Evolutionary conservation across 2,888 invertebrate genomes (phyloP).

Genomic region (Ametastegia equiseti): DNA sequence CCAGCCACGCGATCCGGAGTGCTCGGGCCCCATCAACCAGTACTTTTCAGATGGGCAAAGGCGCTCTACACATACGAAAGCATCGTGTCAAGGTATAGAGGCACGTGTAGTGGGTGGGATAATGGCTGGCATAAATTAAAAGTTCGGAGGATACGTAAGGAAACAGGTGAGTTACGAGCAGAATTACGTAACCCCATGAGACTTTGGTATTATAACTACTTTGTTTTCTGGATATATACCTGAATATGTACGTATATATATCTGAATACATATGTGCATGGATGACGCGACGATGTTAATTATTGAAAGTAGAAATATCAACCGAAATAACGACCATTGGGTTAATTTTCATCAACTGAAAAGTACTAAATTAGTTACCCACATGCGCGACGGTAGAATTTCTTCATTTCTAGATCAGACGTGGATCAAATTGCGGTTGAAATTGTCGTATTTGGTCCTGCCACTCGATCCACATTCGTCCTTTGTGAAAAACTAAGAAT

Average conservation of each 20-base stretch:
- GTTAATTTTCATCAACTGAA: no score
- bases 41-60: conserved; percentile 24
- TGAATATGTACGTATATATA: neutral
- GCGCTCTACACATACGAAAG: neutral
- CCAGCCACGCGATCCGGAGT: conserved; percentile 39
- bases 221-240: neutral
- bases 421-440: no score
- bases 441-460: no score
- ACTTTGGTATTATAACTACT: conserved; percentile 27
- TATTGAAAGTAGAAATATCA: neutral
- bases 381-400: no score
- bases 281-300: neutral
- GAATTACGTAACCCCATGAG: conserved; percentile 66
- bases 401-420: no score
- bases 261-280: neutral
- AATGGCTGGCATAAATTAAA: conserved; percentile 70
- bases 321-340: neutral
- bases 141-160: conserved; percentile 67
- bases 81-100: neutral
- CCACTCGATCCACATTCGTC: no score
- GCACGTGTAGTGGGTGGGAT: conserved; percentile 57
- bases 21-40: conserved; percentile 29
- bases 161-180: conserved; percentile 69
- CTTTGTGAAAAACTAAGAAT: no score
- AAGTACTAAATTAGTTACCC: no score